Evolutionary conservation across 2,888 invertebrate species (phyloP).

Genomic region (Dorcus hopei): DNA sequence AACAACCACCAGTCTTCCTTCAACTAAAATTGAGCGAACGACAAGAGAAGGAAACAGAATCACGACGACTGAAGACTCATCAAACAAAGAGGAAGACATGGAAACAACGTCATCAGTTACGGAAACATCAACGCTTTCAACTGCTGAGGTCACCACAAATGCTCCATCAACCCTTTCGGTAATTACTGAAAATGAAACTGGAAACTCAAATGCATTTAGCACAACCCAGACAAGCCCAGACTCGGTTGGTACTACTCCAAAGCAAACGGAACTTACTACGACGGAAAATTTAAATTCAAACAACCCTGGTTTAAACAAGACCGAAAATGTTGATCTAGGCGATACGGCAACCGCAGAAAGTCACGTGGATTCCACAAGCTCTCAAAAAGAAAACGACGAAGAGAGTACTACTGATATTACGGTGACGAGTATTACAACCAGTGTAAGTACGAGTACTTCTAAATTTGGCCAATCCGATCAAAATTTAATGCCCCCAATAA

Average conservation of each 20-base stretch:
- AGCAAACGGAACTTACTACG: no score
- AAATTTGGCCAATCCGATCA: neutral
- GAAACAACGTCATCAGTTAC: conserved; percentile 8
- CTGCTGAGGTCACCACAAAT: no score
- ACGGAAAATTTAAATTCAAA: no score
- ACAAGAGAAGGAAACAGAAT: neutral
- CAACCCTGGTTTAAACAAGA: no score
- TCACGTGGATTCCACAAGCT: no score
- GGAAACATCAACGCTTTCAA: neutral
- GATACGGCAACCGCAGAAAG: no score
- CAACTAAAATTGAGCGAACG: neutral
- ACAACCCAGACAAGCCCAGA: no score
- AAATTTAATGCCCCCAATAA: neutral
- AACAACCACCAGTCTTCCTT: neutral
- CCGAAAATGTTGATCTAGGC: no score
- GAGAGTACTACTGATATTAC: neutral
- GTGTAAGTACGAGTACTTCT: neutral
- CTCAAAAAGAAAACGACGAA: neutral
- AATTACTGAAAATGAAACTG: no score
- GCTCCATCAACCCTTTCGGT: no score
- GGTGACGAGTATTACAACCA: neutral
- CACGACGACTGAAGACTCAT: neutral
- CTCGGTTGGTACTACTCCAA: no score
- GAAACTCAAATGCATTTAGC: no score
- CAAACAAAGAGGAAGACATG: neutral